A percentile compares a stretch with the other conserved stretches of the same genome.
Evolutionary conservation across 2,797 vertebrate genomes (phyloP).

Genomic region (Syngnathus acus): DNA sequence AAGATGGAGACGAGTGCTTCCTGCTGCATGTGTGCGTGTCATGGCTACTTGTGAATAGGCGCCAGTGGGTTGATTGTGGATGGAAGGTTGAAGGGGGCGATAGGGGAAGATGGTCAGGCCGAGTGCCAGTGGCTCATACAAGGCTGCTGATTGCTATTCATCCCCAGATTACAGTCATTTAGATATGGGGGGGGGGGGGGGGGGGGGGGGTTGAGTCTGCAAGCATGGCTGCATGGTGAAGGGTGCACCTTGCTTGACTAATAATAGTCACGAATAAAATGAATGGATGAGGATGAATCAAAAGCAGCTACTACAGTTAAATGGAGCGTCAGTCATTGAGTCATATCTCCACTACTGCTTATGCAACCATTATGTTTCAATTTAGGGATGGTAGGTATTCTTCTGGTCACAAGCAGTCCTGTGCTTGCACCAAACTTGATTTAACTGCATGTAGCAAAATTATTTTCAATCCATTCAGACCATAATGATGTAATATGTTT

Average conservation of each 20-base stretch:
- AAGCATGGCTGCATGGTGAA: constrained; percentile 23
- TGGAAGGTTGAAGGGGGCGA: constrained; percentile 32
- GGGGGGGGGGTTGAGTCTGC: constrained; percentile 21
- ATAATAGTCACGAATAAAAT: constrained; percentile 20
- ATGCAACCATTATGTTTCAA: too few species aligned
- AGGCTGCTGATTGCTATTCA: constrained; percentile 72
- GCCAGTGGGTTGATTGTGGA: neutral
- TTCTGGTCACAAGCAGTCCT: too few species aligned
- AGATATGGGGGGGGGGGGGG: constrained; percentile 40
- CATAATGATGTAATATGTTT: too few species aligned
- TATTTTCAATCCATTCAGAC: too few species aligned
- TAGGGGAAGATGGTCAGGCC: constrained; percentile 28
- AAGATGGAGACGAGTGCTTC: constrained; percentile 8
- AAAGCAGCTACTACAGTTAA: too few species aligned
- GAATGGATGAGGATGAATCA: neutral
- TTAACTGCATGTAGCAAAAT: too few species aligned
- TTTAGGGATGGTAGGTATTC: too few species aligned
- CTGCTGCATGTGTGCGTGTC: neutral
- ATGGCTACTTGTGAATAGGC: constrained; percentile 59
- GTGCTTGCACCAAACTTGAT: too few species aligned
- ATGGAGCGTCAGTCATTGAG: too few species aligned
- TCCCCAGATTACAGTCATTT: constrained; percentile 69
- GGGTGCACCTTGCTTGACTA: neutral
- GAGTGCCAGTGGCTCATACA: constrained; percentile 50
- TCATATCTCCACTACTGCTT: too few species aligned